Evolutionary conservation across 1,140 invertebrate genomes (phyloP).

Genomic region (Aphis craccivora): DNA sequence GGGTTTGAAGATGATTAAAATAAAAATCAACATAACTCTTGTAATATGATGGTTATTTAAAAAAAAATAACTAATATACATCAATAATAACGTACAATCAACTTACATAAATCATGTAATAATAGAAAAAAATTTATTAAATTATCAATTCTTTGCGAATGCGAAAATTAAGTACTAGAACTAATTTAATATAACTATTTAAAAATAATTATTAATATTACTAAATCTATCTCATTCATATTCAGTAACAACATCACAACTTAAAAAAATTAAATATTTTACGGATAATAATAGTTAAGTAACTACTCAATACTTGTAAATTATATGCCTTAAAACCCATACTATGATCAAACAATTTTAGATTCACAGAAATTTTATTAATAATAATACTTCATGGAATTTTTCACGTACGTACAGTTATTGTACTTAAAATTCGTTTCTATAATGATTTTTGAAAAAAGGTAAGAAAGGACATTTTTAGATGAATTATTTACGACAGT

Average conservation of each 20-base stretch:
- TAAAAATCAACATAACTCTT: background rate
- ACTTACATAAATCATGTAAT: background rate
- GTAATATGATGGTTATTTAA: background rate
- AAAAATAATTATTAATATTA: background rate
- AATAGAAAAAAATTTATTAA: background rate
- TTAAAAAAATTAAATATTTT: background rate
- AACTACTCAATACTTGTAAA: background rate
- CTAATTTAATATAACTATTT: background rate
- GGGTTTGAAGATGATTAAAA: background rate
- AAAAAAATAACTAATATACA: background rate
- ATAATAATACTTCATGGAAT: background rate
- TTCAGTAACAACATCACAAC: background rate
- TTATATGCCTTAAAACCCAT: background rate
- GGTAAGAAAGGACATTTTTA: slow-evolving; percentile 1
- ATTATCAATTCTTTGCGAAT: background rate
- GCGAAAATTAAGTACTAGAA: background rate
- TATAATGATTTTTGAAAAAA: background rate
- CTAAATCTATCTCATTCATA: background rate
- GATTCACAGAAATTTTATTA: background rate
- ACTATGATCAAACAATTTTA: background rate
- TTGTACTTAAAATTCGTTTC: background rate
- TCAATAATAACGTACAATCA: background rate
- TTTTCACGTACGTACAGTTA: background rate
- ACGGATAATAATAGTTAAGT: background rate
- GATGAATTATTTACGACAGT: slow-evolving; percentile 21